Evolutionary conservation across 2,113 vertebrate species (phyloP).

Genomic region (Hirundichthys speculiger): DNA sequence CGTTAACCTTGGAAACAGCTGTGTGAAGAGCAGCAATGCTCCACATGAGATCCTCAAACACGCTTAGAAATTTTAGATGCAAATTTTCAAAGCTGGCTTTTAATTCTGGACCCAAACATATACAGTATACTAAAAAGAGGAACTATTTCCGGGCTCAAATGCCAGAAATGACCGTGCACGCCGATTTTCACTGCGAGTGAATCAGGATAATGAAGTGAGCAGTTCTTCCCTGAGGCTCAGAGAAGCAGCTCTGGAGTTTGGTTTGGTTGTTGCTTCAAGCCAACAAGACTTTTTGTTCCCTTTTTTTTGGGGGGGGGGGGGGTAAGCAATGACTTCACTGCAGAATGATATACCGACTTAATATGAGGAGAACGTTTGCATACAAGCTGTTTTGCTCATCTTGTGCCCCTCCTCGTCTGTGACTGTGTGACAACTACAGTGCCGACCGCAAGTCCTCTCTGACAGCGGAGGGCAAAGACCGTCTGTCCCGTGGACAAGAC

Average conservation of each 20-base stretch:
- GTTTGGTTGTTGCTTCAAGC: too few relatives aligned
- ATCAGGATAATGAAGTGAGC: too few relatives aligned
- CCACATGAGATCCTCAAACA: slow-evolving; percentile 1
- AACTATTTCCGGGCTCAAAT: neutral
- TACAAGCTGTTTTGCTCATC: too few relatives aligned
- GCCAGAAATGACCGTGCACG: neutral
- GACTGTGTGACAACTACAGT: neutral
- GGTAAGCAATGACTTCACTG: slow-evolving; percentile 50
- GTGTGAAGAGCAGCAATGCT: slow-evolving; percentile 14
- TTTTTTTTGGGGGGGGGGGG: too few relatives aligned
- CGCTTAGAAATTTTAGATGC: neutral
- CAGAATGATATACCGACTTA: neutral
- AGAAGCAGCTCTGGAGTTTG: too few relatives aligned
- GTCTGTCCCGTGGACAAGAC: slow-evolving; percentile 49
- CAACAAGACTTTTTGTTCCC: slow-evolving; percentile 49
- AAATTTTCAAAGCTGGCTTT: neutral
- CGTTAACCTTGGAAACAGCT: slow-evolving; percentile 42
- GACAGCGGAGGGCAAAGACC: slow-evolving; percentile 38
- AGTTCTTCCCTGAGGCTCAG: too few relatives aligned
- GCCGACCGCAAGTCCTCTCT: slow-evolving; percentile 29
- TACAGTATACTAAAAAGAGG: neutral
- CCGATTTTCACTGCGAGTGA: slow-evolving; percentile 11
- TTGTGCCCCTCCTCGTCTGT: too few relatives aligned
- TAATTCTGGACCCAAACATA: neutral
- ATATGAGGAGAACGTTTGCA: too few relatives aligned